phyloP scores from a whole-genome alignment of 1,140 invertebrate species.

The Chironomus tepperi region DNA sequence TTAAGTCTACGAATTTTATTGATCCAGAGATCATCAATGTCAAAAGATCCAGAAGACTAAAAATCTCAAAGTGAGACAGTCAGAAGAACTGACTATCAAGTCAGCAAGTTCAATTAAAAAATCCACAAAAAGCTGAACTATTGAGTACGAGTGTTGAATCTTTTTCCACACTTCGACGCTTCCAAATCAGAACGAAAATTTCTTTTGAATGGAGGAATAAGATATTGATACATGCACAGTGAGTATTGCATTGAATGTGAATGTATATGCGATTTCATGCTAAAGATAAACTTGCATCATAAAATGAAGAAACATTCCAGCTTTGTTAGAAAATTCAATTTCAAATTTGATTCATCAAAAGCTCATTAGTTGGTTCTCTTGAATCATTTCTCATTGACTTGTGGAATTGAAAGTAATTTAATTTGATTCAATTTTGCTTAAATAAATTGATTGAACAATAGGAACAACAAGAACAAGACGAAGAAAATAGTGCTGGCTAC shows the following conservation, averaged over 20 bases:
- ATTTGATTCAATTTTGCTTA: too few species aligned
- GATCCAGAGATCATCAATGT: too few species aligned
- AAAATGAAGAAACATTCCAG: too few species aligned
- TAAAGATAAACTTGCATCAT: too few species aligned
- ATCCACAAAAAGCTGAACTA: too few species aligned
- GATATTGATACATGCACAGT: neutral
- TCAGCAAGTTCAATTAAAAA: neutral
- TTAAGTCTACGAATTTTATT: too few species aligned
- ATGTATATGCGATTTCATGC: neutral
- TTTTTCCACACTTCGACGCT: neutral
- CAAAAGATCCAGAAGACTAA: too few species aligned
- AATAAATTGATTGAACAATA: too few species aligned
- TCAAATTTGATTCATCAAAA: neutral
- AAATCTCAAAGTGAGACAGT: neutral
- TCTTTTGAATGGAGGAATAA: neutral
- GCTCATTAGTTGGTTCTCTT: neutral
- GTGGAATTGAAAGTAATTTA: too few species aligned
- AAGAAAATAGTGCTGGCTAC: too few species aligned
- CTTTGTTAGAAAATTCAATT: neutral
- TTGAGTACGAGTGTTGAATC: neutral
- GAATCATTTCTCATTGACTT: too few species aligned
- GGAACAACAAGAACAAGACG: too few species aligned
- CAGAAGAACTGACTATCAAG: neutral
- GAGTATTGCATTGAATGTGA: neutral
- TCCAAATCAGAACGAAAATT: neutral